Base-by-base conservation (phyloP, 2,888 invertebrate species). In the Xanthia togata region DNA sequence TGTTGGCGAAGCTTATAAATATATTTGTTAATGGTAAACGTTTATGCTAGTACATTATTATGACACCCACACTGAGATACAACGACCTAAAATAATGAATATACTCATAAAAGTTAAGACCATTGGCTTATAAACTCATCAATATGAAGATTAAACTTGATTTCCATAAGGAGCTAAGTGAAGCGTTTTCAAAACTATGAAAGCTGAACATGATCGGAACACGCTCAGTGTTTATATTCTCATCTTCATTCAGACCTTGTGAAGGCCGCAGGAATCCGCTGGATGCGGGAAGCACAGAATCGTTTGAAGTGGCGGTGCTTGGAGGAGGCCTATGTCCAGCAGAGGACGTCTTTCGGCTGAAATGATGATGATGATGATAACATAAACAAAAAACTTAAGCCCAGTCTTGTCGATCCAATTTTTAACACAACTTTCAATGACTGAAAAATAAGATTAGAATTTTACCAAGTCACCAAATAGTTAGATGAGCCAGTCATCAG, bases 51-150 rank as follows among this genome's bases (percentile, higher is more conserved):
- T 60, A 71, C 59, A 59, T 80, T 72, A 65, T 47, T 60, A n/a
- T 65, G 4, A 85, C 71, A 47, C 81, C 85, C 73, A 85, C 83
- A 71, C 62, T 38, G 8, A 26, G 31, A 53, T 63, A 68, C 70
- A 76, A 69, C 35, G 70, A 76, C 63, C 62, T 23, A 23, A 44
- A 47, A 67, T 70, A 53, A 79, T 70, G 35, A 63, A 6, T 70
- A 6, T 70, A 17, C n/a, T 47, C 53, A 44, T 76, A 64, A 81
- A 84, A 73, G 20, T 31, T 57, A 65, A 62, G 60, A 67, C 35
- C 53, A 62, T 70, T 65, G 67, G 26, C 69, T 50, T 65, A 44
- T 23, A 38, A 38, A 14, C 53, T 55, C 59, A 50, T 70, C 26
- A 23, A 63, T 63, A 0, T 60, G 6, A 38, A 31, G 12, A 35